Base-by-base conservation (phyloP, 2,888 invertebrate genomes). In the Cheilosia soror region DNA sequence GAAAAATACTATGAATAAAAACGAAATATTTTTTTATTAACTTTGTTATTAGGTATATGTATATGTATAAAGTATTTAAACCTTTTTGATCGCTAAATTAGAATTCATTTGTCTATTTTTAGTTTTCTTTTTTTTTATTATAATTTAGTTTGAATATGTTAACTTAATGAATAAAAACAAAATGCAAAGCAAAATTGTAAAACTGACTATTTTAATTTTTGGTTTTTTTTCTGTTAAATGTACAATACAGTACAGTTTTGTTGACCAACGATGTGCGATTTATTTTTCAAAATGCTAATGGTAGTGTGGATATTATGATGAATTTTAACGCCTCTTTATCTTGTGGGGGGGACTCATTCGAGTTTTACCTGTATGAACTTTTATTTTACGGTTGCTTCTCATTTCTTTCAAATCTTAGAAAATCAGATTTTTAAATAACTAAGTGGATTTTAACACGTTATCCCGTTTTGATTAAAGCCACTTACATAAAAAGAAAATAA, bases 111-210 rank as follows among this genome's bases (percentile, higher is more conserved):
- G 51, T 72, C 13, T 58, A 44, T 53, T 60, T 37, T 9, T 63
- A 66, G 37, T 69, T 73, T 68, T 72, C 42, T 68, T 42, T 60
- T 44, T 42, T 29, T 37, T 76, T 40, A 57, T 65, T 69, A 65
- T 75, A 55, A 69, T 79, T 69, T 79, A 75, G 58, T 75, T 84
- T 80, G 29, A 75, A 76, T 55, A 47, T 62, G 80, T 80, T 84
- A 71, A 75, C 44, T 84, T 79, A 79, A 73, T 79, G 40, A 84
- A 80, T 80, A 80, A 84, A 83, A 75, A 37, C 37, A 71, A 73
- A 73, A 80, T 84, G 84, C 84, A 33, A 84, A 84, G 84, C 84
- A 84, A 80, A 80, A 62, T 65, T 73, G 33, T 73, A 11, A 44
- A 68, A 15, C 11, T 0, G 29, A 57, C 69, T 11, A 40, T 47